Evolutionary conservation across 1,140 invertebrate genomes (phyloP).

Genomic region (Tribolium castaneum): DNA sequence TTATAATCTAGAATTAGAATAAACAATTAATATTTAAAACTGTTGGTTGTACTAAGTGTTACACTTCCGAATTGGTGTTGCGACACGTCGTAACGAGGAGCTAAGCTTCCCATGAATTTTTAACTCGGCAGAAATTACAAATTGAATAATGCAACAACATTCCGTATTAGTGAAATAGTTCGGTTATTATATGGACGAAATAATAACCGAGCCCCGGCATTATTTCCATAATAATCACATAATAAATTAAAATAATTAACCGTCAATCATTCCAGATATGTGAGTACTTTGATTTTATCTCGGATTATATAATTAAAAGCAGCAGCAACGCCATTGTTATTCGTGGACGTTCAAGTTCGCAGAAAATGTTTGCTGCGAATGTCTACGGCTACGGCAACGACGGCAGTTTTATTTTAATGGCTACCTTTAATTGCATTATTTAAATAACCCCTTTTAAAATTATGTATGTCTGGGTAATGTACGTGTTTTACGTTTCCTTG

Average conservation of each 20-base stretch:
- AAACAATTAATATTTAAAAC: neutral
- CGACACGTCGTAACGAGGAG: conserved; percentile 1
- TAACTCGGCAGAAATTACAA: neutral
- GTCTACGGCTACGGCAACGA: conserved; percentile 4
- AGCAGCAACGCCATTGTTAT: conserved; percentile 41
- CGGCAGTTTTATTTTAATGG: conserved; percentile 35
- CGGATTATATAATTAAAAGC: conserved; percentile 47
- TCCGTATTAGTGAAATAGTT: conserved; percentile 20
- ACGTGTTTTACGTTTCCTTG: conserved; percentile 25
- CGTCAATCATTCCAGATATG: conserved; percentile 38
- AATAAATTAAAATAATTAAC: conserved; percentile 36
- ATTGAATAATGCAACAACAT: conserved; percentile 4
- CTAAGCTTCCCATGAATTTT: conserved; percentile 14
- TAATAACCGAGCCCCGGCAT: neutral
- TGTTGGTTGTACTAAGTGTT: neutral
- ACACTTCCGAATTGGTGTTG: neutral
- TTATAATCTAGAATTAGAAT: neutral
- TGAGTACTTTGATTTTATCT: conserved; percentile 46
- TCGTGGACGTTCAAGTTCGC: conserved; percentile 29
- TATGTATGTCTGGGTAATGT: conserved; percentile 25
- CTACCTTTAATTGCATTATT: conserved; percentile 29
- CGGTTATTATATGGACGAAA: neutral
- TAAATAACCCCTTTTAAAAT: conserved; percentile 36
- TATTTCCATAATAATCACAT: conserved; percentile 19
- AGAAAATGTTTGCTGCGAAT: conserved; percentile 25